Conservation (phyloP, 2,797 vertebrate genomes). For the Lepilemur ruficaudatus region DNA sequence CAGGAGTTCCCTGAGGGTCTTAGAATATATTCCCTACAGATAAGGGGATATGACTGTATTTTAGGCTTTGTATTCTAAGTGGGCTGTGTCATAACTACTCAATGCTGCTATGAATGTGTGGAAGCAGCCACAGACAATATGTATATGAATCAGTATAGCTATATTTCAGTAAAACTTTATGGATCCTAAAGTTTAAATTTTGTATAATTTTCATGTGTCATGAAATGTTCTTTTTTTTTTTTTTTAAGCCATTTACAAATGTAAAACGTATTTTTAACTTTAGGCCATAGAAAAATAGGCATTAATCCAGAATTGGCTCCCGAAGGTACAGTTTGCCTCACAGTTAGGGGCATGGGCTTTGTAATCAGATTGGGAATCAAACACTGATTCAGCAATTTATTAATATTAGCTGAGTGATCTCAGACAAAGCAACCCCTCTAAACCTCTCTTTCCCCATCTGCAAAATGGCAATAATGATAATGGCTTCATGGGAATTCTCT, state of each 20-base stretch:
- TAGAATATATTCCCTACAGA: neutral
- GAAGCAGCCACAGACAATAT: neutral
- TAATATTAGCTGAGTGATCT: neutral
- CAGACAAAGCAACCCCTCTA: neutral
- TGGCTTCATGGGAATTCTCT: neutral
- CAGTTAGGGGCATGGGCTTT: neutral
- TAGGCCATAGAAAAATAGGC: neutral
- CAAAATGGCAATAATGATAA: neutral
- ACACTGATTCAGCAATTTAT: neutral
- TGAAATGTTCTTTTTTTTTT: neutral
- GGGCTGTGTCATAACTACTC: neutral
- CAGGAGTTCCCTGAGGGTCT: neutral
- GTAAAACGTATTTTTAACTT: neutral
- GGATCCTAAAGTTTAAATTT: constrained; percentile 26
- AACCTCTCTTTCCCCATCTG: neutral
- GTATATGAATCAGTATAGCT: neutral
- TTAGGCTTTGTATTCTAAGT: neutral
- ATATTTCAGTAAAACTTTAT: neutral
- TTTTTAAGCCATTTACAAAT: neutral
- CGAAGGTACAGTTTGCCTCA: neutral
- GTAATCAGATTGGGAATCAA: neutral
- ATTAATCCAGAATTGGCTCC: neutral
- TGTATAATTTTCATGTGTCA: neutral
- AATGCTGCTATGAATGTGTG: neutral
- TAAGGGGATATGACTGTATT: neutral